Evolutionary conservation across 1,140 invertebrate genomes (phyloP).

Genomic region (Globodera rostochiensis): DNA sequence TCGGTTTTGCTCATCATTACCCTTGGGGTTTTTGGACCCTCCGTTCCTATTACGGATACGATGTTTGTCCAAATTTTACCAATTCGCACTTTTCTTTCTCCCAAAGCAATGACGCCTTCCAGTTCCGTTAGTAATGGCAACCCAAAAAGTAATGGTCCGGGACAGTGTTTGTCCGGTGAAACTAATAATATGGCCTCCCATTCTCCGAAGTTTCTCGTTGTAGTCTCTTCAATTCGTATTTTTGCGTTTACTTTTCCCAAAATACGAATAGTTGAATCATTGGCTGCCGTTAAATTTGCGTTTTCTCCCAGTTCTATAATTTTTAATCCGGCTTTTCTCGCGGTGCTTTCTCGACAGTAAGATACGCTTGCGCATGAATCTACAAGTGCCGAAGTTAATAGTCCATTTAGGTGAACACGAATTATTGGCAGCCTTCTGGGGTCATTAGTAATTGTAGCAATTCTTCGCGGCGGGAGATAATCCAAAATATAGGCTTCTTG

Average conservation of each 20-base stretch:
- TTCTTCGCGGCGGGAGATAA: background rate
- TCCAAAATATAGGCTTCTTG: slow-evolving; percentile 5
- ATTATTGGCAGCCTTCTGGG: background rate
- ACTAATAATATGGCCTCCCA: background rate
- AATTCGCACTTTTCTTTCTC: background rate
- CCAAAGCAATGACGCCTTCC: background rate
- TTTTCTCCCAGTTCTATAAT: no score
- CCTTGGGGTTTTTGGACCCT: background rate
- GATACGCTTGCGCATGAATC: background rate
- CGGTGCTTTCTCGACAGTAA: background rate
- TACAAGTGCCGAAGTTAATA: background rate
- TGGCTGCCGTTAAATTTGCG: background rate
- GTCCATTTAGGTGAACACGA: background rate
- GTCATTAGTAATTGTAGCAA: no score
- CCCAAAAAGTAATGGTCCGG: background rate
- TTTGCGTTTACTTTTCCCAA: background rate
- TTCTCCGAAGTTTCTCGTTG: background rate
- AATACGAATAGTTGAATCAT: background rate
- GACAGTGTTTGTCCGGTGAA: background rate
- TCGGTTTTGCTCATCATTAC: background rate
- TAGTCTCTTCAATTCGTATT: background rate
- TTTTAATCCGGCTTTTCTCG: background rate
- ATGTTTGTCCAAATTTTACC: background rate
- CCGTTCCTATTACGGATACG: background rate
- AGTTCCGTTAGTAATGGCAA: background rate